Evolutionary conservation across 2,888 invertebrate genomes (phyloP), one percentile per base, ranked within the genome.

Genomic region (Buathra laborator): DNA sequence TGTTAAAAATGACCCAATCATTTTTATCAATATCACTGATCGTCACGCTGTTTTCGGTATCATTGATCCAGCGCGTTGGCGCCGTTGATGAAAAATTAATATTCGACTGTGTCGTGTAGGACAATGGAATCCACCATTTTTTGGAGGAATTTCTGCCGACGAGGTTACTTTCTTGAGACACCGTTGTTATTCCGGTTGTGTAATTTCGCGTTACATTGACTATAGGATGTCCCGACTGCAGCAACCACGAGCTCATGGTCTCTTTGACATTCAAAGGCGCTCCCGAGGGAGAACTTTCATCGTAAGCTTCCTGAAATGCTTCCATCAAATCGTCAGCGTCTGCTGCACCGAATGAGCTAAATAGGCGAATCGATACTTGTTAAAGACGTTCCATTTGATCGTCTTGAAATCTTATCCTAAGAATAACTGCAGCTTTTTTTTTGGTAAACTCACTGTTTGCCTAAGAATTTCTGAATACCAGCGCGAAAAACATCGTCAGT

Each of bases 1-100:
- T 95, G 88, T 97, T 97, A n/a, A 96, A 89, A 72, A 97, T 95
- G 83, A 95, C 94, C 96, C 96, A 96, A 0, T 94, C 93, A 0
- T 94, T 93, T 0, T 92, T 79, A 1, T 94, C 92, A 32, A 94
- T 91, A 12, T 93, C 86, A 0, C 88, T 70, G 0, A 94, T 94
- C 19, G 84, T 86, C 0, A 93, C 90, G 64, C 89, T 90, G 0
- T 90, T 84, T 0, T 92, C 91, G 44, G 71, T 70, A 51, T 81
- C 46, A 0, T 92, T 92, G 0, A 96, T 87, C 96, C 96, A 96
- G 0, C 87, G 87, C 10, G 93, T 92, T 0, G 95, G 94, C 0
- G 91, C 91, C 10, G 96, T 96, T 71, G 95, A 93, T 0, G 87
- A 70, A 90, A 96, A 96, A 88, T 95, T 89, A 7, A 91, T 43